Base-by-base conservation (phyloP, 2,797 vertebrate species). In the Esox lucius region DNA sequence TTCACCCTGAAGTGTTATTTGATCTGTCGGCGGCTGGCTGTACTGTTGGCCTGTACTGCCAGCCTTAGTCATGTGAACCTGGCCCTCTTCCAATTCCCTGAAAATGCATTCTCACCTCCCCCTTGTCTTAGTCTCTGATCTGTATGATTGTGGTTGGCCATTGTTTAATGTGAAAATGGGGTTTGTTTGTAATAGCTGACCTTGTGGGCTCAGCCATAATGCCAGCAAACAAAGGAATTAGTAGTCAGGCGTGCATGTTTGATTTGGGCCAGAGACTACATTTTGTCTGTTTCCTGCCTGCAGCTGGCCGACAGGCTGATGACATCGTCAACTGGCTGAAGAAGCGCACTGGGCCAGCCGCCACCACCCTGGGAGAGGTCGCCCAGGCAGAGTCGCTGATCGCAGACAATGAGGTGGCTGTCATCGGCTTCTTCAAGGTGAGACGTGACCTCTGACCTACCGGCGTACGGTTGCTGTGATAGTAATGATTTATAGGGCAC, bases 401-500 rank as follows among this genome's bases (percentile, higher is more conserved):
- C 62, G 95, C 96, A 0, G 94, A 96, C 86, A 96, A 85, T 0
- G 97, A 99, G 67, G 98, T 99, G 76, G 92, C 90, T 0, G 95
- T 99, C 84, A 93, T 99, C 11, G 98, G 97, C 0, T 99, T 99
- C 92, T 99, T 99, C 79, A 97, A 99, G 97, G 98, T 99, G 90
- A 19, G 69, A 39, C 7, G 2, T 19, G 26, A 33, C 9, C 51
- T 46, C n/a, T 68, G 35, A 42, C 67, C 24, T 68, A 49, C n/a
- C n/a, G n/a, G n/a, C 56, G 12, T 7, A 6, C 9, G 6, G 56
- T 22, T 22, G 3, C 56, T 22, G n/a, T 56, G 9, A 59, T 11
- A 3, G 56, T 22, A 59, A 1, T 39, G 26, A 33, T 17, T 17
- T 46, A 35, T 39, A 1, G 35, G 35, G 4, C 35, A 39, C 42